Percentiles rank a stretch among this genome's conserved stretches.
phyloP scores from a whole-genome alignment of 1,140 invertebrate species.

The Zaprionus camerounensis region DNA sequence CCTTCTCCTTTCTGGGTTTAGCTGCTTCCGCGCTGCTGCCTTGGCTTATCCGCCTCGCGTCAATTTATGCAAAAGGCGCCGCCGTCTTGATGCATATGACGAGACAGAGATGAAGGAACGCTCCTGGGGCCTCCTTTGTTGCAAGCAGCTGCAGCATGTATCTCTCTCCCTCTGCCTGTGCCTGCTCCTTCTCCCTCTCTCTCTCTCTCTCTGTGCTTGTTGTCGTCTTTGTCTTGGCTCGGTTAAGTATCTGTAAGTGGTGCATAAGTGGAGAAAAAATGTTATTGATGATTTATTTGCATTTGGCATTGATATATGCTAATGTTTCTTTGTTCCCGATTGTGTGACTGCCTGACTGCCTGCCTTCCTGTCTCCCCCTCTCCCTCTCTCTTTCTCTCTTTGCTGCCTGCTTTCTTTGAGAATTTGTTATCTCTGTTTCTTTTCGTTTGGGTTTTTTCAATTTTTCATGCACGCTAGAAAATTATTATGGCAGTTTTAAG shows the following conservation, averaged over 20 bases:
- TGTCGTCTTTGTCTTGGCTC: slow-evolving; percentile 36
- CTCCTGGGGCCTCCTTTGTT: slow-evolving; percentile 31
- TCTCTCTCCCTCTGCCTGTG: not conserved
- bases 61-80: slow-evolving; percentile 75
- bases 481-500: slow-evolving; percentile 78
- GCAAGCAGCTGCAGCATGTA: slow-evolving; percentile 46
- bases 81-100: slow-evolving; percentile 54
- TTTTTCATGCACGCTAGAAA: slow-evolving; percentile 68
- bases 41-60: slow-evolving; percentile 40
- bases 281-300: slow-evolving; percentile 84
- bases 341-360: slow-evolving; percentile 19
- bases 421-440: slow-evolving; percentile 70
- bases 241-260: slow-evolving; percentile 81
- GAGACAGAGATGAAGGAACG: slow-evolving; percentile 18
- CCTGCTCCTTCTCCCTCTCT: not conserved
- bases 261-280: slow-evolving; percentile 81
- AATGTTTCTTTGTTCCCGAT: slow-evolving; percentile 64
- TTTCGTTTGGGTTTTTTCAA: slow-evolving; percentile 61
- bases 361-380: not conserved
- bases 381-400: slow-evolving; percentile 19
- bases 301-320: slow-evolving; percentile 84
- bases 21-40: not conserved
- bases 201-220: not conserved
- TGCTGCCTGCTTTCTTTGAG: slow-evolving; percentile 33
- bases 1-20: not conserved